Evolutionary conservation across 2,113 vertebrate species (phyloP).

Genomic region (Tragelaphus imberbis): DNA sequence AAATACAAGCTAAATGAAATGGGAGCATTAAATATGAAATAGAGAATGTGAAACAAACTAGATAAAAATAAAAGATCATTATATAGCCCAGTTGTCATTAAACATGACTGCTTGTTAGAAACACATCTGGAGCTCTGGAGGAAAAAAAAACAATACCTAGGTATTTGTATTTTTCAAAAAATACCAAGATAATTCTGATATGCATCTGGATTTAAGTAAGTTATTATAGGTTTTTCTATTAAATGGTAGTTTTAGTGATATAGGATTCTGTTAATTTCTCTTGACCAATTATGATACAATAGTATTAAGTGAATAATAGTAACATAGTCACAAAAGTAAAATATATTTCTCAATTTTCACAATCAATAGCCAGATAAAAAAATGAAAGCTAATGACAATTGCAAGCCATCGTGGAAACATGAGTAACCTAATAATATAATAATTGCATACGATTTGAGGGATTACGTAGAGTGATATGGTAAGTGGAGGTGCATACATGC

Average conservation of each 20-base stretch:
- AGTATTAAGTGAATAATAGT: not conserved
- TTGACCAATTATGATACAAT: not conserved
- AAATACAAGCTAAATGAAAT: not conserved
- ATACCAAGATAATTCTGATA: not conserved
- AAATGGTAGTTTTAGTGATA: not conserved
- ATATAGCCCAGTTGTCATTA: not conserved
- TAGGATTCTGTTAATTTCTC: not conserved
- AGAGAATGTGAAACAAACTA: not conserved
- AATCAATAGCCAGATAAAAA: not conserved
- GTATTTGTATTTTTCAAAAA: not conserved
- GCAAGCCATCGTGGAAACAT: not conserved
- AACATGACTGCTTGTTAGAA: not conserved
- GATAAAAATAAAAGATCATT: not conserved
- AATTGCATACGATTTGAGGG: not conserved
- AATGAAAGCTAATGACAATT: not conserved
- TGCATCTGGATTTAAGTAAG: not conserved
- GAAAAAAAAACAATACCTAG: not conserved
- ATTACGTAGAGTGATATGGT: not conserved
- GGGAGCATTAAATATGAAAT: not conserved
- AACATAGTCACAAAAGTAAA: not conserved
- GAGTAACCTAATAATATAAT: not conserved
- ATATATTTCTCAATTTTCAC: not conserved
- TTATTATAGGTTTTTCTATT: not conserved
- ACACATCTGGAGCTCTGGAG: not conserved
- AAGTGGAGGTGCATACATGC: not conserved